Conservation (phyloP, 2,113 vertebrate genomes). For the Salminus brasiliensis region DNA sequence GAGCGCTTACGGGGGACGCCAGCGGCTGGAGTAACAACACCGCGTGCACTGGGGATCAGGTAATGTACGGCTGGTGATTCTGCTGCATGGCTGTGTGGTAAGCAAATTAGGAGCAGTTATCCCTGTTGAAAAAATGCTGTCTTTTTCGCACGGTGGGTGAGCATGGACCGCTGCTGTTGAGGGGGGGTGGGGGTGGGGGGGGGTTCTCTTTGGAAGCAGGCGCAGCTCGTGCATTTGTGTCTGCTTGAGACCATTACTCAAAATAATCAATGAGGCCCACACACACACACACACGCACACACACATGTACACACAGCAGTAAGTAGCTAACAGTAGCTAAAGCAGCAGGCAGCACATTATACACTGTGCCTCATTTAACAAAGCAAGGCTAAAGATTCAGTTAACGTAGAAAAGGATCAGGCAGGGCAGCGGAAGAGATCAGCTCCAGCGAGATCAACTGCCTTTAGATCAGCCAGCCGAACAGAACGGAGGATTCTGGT, state of each 20-base stretch:
- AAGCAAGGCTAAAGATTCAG: neutral
- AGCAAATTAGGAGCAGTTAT: neutral
- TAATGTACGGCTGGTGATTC: neutral
- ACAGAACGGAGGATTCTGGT: neutral
- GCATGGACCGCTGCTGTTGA: no score
- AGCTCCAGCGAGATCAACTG: neutral
- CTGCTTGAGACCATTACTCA: neutral
- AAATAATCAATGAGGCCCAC: neutral
- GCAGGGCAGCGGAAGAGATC: neutral
- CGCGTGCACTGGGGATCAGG: neutral
- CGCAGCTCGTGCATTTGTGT: neutral
- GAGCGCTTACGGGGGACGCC: neutral
- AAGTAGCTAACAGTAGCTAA: neutral
- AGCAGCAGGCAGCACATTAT: neutral
- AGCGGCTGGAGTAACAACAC: neutral
- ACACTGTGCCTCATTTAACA: constrained; percentile 5
- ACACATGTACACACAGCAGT: no score
- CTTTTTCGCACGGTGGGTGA: neutral
- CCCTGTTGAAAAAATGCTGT: neutral
- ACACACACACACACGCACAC: neutral
- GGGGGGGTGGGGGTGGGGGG: no score
- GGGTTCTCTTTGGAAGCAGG: neutral
- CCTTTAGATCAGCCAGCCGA: no score
- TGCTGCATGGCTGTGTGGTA: neutral
- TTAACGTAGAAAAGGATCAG: neutral